phyloP scores from a whole-genome alignment of 2,113 vertebrate species.

The Pygathrix nemaeus region DNA sequence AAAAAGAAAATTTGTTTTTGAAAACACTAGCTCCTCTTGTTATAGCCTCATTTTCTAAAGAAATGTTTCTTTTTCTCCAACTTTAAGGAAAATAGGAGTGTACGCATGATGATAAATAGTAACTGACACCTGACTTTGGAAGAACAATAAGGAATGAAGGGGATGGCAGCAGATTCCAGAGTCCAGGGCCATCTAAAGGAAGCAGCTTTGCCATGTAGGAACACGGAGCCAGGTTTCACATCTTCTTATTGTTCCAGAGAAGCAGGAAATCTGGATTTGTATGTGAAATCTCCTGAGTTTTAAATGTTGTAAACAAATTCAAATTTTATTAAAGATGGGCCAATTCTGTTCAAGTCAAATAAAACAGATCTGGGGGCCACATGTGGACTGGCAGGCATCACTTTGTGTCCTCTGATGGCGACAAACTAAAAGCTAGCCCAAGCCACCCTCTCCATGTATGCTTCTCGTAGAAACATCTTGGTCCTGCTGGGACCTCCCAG shows the following conservation, averaged over 20 bases:
- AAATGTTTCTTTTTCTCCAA: not conserved
- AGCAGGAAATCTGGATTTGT: not conserved
- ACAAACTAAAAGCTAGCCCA: not conserved
- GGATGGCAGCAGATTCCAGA: not conserved
- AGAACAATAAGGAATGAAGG: not conserved
- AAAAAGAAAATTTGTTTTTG: too few relatives aligned
- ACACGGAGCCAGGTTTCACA: not conserved
- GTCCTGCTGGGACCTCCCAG: not conserved
- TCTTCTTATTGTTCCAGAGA: not conserved
- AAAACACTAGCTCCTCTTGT: not conserved
- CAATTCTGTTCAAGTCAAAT: not conserved
- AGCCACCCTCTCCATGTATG: not conserved
- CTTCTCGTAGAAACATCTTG: not conserved
- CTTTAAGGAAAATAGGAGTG: not conserved
- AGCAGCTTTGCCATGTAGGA: not conserved
- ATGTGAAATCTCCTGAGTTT: not conserved
- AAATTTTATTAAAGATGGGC: not conserved
- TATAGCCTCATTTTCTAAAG: slow-evolving; percentile 4
- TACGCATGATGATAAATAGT: not conserved
- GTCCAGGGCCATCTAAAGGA: not conserved
- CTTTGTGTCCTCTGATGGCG: not conserved
- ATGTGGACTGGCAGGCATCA: not conserved
- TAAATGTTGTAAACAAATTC: slow-evolving; percentile 8
- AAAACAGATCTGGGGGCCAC: not conserved
- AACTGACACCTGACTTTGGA: not conserved